Percentiles rank a stretch among this genome's conserved stretches.
Conservation (phyloP, 2,113 vertebrate species). For the Catharus fuscescens region DNA sequence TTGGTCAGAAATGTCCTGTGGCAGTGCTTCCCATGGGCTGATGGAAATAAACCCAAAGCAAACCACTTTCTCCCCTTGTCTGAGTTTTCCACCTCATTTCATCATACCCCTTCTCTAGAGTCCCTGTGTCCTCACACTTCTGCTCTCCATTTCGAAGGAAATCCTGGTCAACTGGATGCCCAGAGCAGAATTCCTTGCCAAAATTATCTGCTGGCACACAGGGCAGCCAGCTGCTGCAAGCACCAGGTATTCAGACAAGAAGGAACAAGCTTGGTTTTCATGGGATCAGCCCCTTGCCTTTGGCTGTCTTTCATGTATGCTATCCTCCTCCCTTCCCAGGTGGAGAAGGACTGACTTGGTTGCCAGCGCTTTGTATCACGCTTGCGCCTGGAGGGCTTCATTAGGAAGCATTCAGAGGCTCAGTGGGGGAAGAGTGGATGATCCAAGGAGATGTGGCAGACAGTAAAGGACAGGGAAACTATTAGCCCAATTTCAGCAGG, state of each 20-base stretch:
- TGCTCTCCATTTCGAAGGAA: background rate
- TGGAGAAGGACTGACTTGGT: background rate
- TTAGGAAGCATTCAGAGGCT: constrained; percentile 6
- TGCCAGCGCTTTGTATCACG: background rate
- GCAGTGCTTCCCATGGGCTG: background rate
- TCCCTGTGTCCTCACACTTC: background rate
- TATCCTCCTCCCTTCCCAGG: background rate
- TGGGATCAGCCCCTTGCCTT: background rate
- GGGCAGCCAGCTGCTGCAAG: background rate
- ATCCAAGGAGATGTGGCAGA: background rate
- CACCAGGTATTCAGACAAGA: background rate
- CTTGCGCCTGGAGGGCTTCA: background rate
- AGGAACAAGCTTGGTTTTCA: constrained; percentile 17
- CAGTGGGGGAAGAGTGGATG: background rate
- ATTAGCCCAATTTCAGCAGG: background rate
- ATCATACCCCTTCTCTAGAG: background rate
- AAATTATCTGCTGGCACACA: background rate
- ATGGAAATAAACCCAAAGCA: background rate
- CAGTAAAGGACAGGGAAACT: background rate
- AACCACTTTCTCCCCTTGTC: background rate
- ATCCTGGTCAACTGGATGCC: background rate
- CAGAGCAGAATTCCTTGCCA: background rate
- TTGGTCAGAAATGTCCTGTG: background rate
- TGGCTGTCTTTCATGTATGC: background rate
- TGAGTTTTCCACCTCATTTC: background rate